A percentile compares a stretch with the other conserved stretches of the same genome.
Evolutionary conservation across 2,113 vertebrate genomes (phyloP).

Genomic region (Ptychochromis oligacanthus): DNA sequence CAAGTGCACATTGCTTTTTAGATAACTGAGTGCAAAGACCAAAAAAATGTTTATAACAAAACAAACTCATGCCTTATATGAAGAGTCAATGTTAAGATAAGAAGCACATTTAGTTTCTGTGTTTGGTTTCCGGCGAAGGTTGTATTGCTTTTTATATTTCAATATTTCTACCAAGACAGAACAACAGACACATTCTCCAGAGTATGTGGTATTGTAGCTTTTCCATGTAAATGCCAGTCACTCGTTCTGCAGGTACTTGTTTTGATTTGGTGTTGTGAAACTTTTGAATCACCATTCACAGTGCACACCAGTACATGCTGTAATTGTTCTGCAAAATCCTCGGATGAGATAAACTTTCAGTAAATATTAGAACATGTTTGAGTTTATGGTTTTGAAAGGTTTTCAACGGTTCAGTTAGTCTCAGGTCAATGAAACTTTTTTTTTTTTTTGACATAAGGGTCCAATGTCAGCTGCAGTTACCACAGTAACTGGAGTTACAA

Average conservation of each 20-base stretch:
- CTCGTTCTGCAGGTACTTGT: constrained; percentile 56
- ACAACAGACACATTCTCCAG: constrained; percentile 61
- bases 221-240: constrained; percentile 69
- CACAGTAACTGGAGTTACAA: constrained; percentile 1
- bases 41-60: constrained; percentile 78
- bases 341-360: constrained; percentile 22
- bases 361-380: constrained; percentile 13
- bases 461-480: constrained; percentile 29
- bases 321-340: constrained; percentile 63
- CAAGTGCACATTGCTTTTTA: constrained; percentile 81
- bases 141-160: constrained; percentile 74
- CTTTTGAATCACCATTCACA: constrained; percentile 55
- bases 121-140: constrained; percentile 66
- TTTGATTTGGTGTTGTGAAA: constrained; percentile 70
- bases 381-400: constrained; percentile 16
- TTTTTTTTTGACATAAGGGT: not conserved
- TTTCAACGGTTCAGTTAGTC: constrained; percentile 45
- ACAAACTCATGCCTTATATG: constrained; percentile 83
- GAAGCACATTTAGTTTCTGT: constrained; percentile 82
- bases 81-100: constrained; percentile 80
- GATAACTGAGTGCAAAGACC: constrained; percentile 77
- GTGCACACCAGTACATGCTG: constrained; percentile 58
- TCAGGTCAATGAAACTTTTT: constrained; percentile 38
- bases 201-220: constrained; percentile 65
- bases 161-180: constrained; percentile 72